Percentiles rank a stretch among this genome's conserved stretches.
Evolutionary conservation across 2,113 vertebrate genomes (phyloP).

Genomic region (Grallaria varia): DNA sequence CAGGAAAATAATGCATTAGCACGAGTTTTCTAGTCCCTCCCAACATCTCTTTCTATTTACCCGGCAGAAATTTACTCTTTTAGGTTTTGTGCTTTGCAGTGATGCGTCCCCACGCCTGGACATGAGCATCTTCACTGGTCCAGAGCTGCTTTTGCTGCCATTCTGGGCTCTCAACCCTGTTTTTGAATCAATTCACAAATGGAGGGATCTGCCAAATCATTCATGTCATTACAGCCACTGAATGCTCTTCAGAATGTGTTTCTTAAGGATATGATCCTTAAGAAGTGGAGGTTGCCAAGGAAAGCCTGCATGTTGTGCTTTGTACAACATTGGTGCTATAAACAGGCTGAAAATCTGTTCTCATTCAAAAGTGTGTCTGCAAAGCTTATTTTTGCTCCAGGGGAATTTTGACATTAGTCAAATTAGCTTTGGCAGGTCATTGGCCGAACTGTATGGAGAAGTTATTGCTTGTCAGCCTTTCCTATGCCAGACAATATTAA

Average conservation of each 20-base stretch:
- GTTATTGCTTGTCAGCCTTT: not conserved
- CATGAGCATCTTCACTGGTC: not conserved
- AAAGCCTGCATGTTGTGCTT: not conserved
- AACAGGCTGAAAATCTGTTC: not conserved
- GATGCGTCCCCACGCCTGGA: not conserved
- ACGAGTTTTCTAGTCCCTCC: not conserved
- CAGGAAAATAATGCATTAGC: not conserved
- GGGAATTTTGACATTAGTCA: not conserved
- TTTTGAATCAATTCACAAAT: not conserved
- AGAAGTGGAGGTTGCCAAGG: not conserved
- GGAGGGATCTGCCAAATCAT: not conserved
- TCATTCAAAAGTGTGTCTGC: not conserved
- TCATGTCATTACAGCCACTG: not conserved
- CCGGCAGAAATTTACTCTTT: not conserved
- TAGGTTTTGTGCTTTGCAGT: not conserved
- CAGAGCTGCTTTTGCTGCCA: not conserved
- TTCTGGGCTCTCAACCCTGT: not conserved
- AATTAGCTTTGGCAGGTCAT: not conserved
- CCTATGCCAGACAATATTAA: not conserved
- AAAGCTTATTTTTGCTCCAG: not conserved
- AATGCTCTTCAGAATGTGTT: not conserved
- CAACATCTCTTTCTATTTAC: not conserved
- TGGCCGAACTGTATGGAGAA: not conserved
- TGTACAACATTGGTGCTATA: not conserved
- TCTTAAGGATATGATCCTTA: not conserved